Base-by-base conservation (phyloP, 2,797 vertebrate species). In the Nyctibius grandis region DNA sequence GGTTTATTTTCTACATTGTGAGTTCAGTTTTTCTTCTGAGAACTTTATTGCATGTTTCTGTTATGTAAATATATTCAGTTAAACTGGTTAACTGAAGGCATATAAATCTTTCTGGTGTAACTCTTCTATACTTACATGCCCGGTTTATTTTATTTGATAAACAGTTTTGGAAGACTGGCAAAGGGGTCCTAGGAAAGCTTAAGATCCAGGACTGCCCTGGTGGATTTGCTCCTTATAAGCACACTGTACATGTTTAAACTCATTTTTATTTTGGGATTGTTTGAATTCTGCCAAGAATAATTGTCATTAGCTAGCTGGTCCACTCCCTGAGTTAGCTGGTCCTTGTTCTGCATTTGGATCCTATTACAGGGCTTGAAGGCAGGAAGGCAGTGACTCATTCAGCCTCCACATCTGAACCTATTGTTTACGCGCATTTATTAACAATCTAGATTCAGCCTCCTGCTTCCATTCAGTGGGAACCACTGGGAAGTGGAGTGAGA, bases 241-340 rank as follows among this genome's bases (percentile, higher is more conserved):
- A 29, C 59, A 28, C 31, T 73, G 42, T 29, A 34, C 42, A 11
- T 69, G 50, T 89, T 89, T 59, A 69, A 95, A 89, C 60, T 83
- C n/a, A 42, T 38, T 91, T 89, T 85, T 92, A 70, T 87, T 89
- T 83, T 2, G 6, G 78, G 64, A 50, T 85, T 61, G 76, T 72
- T 73, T 69, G 48, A 25, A 33, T 95, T 28, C 78, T 93, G 75
- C 93, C 96, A 94, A 48, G 78, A 93, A 56, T 23, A 63, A 83
- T 42, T 85, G 81, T 75, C 76, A 40, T 85, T 80, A 95, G 86
- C 60, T 83, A 26, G 50, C 33, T 51, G 80, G 60, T 89, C 88
- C 75, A 50, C 84, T 96, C 91, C 95, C 94, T 84, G 7, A 65
- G 76, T 88, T 40, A 59, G 59, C 88, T 57, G 89, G 77, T 91